Conservation (phyloP, 1,140 invertebrate species). For the Drosophila rhopaloa region DNA sequence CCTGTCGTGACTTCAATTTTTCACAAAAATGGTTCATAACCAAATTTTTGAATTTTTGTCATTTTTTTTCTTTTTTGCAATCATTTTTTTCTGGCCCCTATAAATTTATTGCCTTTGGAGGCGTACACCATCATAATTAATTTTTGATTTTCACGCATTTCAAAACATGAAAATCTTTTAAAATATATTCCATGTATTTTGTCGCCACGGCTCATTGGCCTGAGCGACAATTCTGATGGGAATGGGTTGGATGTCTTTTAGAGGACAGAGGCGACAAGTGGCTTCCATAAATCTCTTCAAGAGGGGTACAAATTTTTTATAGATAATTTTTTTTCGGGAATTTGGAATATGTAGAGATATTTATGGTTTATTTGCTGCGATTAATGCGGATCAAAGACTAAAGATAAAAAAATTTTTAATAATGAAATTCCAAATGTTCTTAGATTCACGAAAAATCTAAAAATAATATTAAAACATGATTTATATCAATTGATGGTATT, state of each 20-base stretch:
- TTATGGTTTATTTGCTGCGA: slow-evolving; percentile 6
- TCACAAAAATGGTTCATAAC: slow-evolving; percentile 34
- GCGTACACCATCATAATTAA: slow-evolving; percentile 76
- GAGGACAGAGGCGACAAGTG: slow-evolving; percentile 44
- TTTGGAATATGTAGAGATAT: slow-evolving; percentile 13
- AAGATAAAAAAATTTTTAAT: neutral
- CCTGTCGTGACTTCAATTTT: slow-evolving; percentile 44
- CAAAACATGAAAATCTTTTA: slow-evolving; percentile 45
- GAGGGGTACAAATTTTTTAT: slow-evolving; percentile 12
- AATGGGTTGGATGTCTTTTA: slow-evolving; percentile 22
- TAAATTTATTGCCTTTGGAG: slow-evolving; percentile 73
- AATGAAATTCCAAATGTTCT: neutral
- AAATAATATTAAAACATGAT: too few relatives aligned
- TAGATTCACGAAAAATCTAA: too few relatives aligned
- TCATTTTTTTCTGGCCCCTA: slow-evolving; percentile 52
- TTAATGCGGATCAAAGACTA: slow-evolving; percentile 6
- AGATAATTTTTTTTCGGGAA: slow-evolving; percentile 13
- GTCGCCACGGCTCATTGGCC: slow-evolving; percentile 55
- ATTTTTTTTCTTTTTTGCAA: slow-evolving; percentile 38
- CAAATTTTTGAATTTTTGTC: slow-evolving; percentile 28
- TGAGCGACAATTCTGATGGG: slow-evolving; percentile 34
- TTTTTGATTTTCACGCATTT: slow-evolving; percentile 63
- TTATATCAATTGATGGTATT: too few relatives aligned
- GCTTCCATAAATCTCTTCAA: slow-evolving; percentile 41
- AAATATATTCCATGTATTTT: slow-evolving; percentile 47